Base-by-base conservation (phyloP, 2,797 vertebrate genomes). In the Mus spretus region DNA sequence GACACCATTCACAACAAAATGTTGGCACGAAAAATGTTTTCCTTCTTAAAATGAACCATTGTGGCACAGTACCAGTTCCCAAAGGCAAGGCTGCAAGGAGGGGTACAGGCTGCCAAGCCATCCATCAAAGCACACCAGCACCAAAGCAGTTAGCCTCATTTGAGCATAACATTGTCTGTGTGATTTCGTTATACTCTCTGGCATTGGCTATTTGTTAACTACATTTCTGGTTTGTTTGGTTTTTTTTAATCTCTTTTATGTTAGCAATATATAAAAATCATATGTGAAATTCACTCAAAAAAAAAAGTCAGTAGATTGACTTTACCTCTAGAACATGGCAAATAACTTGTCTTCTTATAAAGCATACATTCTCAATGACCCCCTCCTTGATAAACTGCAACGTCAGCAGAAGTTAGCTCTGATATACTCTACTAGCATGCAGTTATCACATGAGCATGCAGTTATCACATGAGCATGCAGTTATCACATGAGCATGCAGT, bases 41-140 rank as follows among this genome's bases (percentile, higher is more conserved):
- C 96, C 96, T 97, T 92, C 88, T 82, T 95, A 82, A 96, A 96
- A 94, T 75, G 67, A 96, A 88, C 92, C 92, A 92, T 91, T 0
- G 4, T 78, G 47, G 34, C 47, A 57, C 91, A 79, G 85, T 89
- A 92, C 24, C 78, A 34, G 86, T 95, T 96, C 98, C 95, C 89
- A 96, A 97, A 96, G 97, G 92, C 89, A 82, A 59, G 93, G 74
- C 79, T 95, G 79, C 92, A 98, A 94, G 0, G 91, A 89, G 12
- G 47, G 11, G 37, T 65, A 50, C 4, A 44, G 65, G 31, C 53
- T 40, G 3, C 63, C 88, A 97, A 93, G 31, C 6, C 10, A 4
- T 97, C 97, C 96, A 96, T 98, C 97, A 97, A 91, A 96, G 97
- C 93, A 79, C 3, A 61, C 53, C 40, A 95, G 77, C 85, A 97